Conservation (phyloP, 2,888 invertebrate species). For the Leptopilina drosophilae region DNA sequence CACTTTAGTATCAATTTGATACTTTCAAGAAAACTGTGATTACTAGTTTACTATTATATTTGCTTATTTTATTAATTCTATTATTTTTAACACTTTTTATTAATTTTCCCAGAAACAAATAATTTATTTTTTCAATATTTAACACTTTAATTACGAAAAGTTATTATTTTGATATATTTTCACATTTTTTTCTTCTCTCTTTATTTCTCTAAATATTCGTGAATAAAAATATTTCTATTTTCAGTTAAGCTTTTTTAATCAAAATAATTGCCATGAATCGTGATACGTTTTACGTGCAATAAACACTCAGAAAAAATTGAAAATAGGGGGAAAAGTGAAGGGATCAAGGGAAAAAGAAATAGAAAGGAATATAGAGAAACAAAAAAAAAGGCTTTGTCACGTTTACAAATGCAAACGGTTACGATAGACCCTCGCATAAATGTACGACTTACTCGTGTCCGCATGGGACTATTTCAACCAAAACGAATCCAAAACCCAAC, state of each 20-base stretch:
- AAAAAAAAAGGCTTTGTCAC: constrained; percentile 27
- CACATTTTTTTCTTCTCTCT: background rate
- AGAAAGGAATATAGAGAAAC: constrained; percentile 5
- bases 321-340: constrained; percentile 9
- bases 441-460: background rate
- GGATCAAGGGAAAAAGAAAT: constrained; percentile 24
- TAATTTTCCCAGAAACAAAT: too few relatives aligned
- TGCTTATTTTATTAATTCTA: too few relatives aligned
- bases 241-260: background rate
- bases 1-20: too few relatives aligned
- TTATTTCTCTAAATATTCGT: background rate
- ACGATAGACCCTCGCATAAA: constrained; percentile 44
- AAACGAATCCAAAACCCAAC: constrained; percentile 49
- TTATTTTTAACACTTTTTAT: too few relatives aligned
- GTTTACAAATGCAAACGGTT: constrained; percentile 51
- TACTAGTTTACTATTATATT: too few relatives aligned
- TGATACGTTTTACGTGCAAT: background rate
- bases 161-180: background rate
- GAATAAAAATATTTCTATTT: background rate
- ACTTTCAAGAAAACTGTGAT: too few relatives aligned
- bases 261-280: background rate
- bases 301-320: constrained; percentile 13
- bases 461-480: constrained; percentile 17
- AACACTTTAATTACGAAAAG: too few relatives aligned
- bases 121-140: too few relatives aligned